These are phyloP conservation scores for Zoanthus sociatus DNA, from an alignment of 92 coral and sea anemone species.

Conservation along the genomic window DNA sequence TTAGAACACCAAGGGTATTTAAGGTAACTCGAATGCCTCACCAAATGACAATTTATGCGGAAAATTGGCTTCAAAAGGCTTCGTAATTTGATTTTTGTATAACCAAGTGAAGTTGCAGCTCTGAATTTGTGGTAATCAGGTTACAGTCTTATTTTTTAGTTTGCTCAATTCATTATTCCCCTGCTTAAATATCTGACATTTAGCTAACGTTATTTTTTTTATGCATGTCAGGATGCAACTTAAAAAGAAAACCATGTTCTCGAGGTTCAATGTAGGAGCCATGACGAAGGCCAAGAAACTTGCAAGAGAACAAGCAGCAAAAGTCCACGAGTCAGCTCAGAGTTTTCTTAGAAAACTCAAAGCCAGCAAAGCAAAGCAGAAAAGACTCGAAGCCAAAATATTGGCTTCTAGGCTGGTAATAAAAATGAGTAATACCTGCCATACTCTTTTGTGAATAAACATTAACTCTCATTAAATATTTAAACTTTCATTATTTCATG, in stretches of 20 bases:
- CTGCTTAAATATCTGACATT: background rate
- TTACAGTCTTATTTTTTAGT: constrained; percentile 39
- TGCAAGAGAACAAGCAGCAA: constrained; percentile 20
- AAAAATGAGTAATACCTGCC: constrained; percentile 24
- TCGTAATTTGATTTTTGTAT: constrained; percentile 6
- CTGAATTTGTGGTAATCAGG: constrained; percentile 22
- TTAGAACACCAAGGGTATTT: constrained; percentile 11
- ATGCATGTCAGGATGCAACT: constrained; percentile 29
- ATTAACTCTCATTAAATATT: constrained; percentile 12
- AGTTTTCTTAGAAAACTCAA: constrained; percentile 14
- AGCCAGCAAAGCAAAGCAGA: constrained; percentile 33
- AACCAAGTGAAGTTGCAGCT: constrained; percentile 5
- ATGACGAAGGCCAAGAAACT: constrained; percentile 42
- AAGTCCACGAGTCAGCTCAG: constrained; percentile 30
- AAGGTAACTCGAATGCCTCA: background rate
- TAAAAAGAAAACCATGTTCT: constrained; percentile 24
- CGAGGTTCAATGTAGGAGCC: constrained; percentile 36
- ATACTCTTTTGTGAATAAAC: constrained; percentile 2
- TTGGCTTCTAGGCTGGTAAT: constrained; percentile 14
- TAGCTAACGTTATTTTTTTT: background rate
- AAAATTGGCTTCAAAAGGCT: constrained; percentile 9
- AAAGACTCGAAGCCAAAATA: constrained; percentile 40
- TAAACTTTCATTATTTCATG: constrained; percentile 2
- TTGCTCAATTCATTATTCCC: constrained; percentile 15
- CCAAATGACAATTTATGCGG: background rate